These are phyloP conservation scores for Coptodon rendalli DNA, from an alignment of 2,113 vertebrate species.

Conservation along the genomic window DNA sequence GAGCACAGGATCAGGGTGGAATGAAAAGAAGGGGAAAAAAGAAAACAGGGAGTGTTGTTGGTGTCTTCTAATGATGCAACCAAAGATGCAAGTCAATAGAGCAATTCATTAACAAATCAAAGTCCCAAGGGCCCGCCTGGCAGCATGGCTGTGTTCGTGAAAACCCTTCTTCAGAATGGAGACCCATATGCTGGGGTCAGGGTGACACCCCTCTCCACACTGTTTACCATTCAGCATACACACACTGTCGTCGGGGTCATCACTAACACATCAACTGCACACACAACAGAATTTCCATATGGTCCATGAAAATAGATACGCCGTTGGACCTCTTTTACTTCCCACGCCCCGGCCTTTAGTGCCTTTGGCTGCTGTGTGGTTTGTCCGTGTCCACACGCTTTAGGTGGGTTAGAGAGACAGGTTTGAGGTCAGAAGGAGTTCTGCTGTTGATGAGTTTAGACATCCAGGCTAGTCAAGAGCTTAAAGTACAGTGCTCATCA, in stretches of 20 bases:
- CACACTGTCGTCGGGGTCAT: conserved; percentile 93
- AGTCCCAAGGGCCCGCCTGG: conserved; percentile 85
- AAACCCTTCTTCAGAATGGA: conserved; percentile 86
- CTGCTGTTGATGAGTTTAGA: conserved; percentile 56
- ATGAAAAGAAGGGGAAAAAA: conserved; percentile 61
- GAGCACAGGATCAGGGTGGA: conserved; percentile 38
- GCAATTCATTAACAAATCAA: conserved; percentile 99
- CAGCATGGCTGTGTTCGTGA: conserved; percentile 82
- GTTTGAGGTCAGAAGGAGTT: conserved; percentile 54
- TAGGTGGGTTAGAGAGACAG: conserved; percentile 51
- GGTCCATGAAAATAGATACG: conserved; percentile 92
- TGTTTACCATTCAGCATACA: conserved; percentile 87
- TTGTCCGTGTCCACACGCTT: conserved; percentile 31
- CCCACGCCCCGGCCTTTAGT: conserved; percentile 77
- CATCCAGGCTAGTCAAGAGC: conserved; percentile 68
- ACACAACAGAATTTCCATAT: conserved; percentile 99
- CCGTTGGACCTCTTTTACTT: conserved; percentile 79
- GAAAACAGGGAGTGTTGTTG: conserved; percentile 81
- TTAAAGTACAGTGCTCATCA: conserved; percentile 73
- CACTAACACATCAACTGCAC: conserved; percentile 84
- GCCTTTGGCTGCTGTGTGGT: not conserved
- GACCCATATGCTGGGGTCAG: conserved; percentile 98
- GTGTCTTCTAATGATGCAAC: conserved; percentile 94
- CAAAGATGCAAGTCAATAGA: conserved; percentile 97
- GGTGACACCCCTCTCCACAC: conserved; percentile 83